Base-by-base conservation (phyloP, 2,888 invertebrate genomes). In the Lysandra bellargus region DNA sequence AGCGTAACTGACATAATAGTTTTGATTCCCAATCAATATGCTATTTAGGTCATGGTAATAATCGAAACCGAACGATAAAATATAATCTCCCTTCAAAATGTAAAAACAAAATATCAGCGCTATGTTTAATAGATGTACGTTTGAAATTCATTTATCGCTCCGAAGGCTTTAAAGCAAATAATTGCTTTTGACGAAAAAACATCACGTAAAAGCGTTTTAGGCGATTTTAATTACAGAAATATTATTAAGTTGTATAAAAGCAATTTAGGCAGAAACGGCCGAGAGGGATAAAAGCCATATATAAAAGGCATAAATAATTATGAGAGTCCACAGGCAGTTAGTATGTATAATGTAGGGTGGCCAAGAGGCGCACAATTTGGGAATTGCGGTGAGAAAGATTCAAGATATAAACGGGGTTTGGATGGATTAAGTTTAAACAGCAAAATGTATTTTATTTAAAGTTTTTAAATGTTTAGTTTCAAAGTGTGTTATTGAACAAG, bases 141-240 rank as follows among this genome's bases (percentile, higher is more conserved):
- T 49, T 75, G 49, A 49, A 23, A 75, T 75, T 49, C 75, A 49
- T 75, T 44, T 23, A 75, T 23, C 23, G 75, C 49, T 44, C 30
- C 75, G 75, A 44, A 49, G 75, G 75, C 49, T 75, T 30, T 75
- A 76, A 49, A 53, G 53, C 30, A 76, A 76, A 49, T 76, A 76
- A 76, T 76, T 76, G 76, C 76, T 76, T 75, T 76, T 76, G 33
- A 57, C 57, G 49, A 57, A 76, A 76, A 76, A 76, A 76, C 53
- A 53, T 33, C 76, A 53, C 53, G 53, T 75, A 75, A 79, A 79
- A 79, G 75, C 79, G 79, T 79, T 79, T 75, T 61, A 75, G 75
- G 87, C 88, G 88, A 88, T 91, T 93, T 93, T 92, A 93, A 93
- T 93, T 92, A 92, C 92, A 90, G 88, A 90, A 91, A 91, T 92